These are phyloP conservation scores for Struthio camelus DNA, from an alignment of 2,113 vertebrate genomes.

Conservation along the genomic window DNA sequence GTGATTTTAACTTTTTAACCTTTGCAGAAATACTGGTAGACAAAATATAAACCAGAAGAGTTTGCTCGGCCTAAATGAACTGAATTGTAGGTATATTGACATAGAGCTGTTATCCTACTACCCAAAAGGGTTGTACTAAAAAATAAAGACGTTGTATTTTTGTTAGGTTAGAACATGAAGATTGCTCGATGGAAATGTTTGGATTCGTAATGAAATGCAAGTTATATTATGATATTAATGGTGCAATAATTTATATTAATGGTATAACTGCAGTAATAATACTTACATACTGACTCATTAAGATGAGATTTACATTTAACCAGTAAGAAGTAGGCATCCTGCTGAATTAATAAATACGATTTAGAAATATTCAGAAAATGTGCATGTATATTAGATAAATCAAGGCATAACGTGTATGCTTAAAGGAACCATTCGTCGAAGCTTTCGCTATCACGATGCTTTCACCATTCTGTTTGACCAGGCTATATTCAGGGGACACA, in stretches of 20 bases:
- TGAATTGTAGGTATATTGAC: no score
- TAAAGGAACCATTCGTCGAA: not conserved
- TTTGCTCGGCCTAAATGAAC: no score
- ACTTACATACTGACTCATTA: not conserved
- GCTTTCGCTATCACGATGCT: not conserved
- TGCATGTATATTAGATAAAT: not conserved
- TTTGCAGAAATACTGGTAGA: not conserved
- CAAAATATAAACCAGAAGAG: no score
- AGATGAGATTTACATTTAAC: not conserved
- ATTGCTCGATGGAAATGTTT: not conserved
- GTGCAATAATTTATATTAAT: not conserved
- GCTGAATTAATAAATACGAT: not conserved
- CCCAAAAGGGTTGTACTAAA: no score
- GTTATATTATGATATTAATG: not conserved
- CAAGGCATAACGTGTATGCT: not conserved
- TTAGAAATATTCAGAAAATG: not conserved
- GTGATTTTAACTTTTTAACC: not conserved
- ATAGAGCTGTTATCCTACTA: no score
- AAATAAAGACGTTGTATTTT: no score
- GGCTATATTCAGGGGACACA: not conserved
- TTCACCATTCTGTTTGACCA: not conserved
- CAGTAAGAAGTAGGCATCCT: not conserved
- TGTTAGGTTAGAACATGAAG: not conserved
- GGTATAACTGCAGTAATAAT: not conserved
- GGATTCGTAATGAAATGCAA: not conserved